Evolutionary conservation across 2,888 invertebrate species (phyloP), one percentile per base, ranked within the genome.

Genomic region (Eledona agricola): DNA sequence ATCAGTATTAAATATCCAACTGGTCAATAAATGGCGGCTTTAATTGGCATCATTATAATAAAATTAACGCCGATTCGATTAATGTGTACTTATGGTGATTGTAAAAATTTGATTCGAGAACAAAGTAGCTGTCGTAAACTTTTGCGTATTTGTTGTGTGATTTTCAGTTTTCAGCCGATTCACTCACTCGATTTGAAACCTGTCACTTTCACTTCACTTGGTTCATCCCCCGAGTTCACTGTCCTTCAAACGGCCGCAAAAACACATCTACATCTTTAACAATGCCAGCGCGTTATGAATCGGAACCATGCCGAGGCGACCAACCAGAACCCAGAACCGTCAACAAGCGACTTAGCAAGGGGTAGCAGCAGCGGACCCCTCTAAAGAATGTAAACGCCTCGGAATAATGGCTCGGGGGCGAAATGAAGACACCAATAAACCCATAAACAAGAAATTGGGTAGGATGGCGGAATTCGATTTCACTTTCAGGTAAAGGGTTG

Each of bases 311-410:
- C 62, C 64, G 65, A 58, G 47, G 54, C 71, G 67, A 65, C 73
- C 74, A 73, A 73, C 72, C 69, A 69, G 69, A 69, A 66, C 64
- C 57, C 59, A 60, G 69, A 58, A 65, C 63, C 60, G 65, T 62
- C 59, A 63, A 63, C 47, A 60, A 57, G 57, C 63, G 58, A 58
- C 62, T 59, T 58, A 53, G 57, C 59, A 58, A 63, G 59, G 66
- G 66, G 65, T 63, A 60, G 62, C 58, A 58, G 51, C 26, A n/a
- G 47, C 55, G 49, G 55, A 57, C 62, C 65, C 63, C 58, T 58
- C 61, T 56, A 55, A 56, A 62, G 58, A 59, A 63, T 58, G 57
- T 51, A 60, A 59, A 57, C 55, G 54, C 49, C 32, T 19, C 19
- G 26, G 40, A 28, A 49, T 54, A 54, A 54, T 54, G 49, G 43